These are phyloP conservation scores for Chaetura pelagica DNA, from an alignment of 2,113 vertebrate species.

Conservation along the genomic window DNA sequence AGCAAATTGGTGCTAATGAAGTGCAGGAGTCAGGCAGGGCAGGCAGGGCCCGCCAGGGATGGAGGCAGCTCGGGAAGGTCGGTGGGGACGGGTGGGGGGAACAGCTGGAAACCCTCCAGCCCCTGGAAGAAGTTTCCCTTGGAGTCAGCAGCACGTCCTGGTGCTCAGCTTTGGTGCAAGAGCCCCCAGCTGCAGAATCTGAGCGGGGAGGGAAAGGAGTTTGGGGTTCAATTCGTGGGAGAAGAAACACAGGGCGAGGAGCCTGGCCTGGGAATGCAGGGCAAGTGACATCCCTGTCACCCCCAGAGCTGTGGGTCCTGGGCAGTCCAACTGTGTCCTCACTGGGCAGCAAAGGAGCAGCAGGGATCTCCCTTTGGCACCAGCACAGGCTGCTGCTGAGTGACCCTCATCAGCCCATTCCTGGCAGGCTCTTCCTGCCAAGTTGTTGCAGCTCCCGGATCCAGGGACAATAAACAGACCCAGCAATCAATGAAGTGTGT, in stretches of 20 bases:
- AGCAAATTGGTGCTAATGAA: conserved; percentile 74
- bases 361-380: not conserved
- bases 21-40: conserved; percentile 28
- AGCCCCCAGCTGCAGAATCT: not conserved
- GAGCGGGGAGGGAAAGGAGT: not conserved
- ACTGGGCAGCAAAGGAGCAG: accelerated
- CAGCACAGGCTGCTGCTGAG: not conserved
- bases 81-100: accelerated
- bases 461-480: not conserved
- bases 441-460: not conserved
- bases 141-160: accelerated
- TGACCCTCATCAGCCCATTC: not conserved
- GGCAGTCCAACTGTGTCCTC: accelerated
- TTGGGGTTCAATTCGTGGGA: not conserved
- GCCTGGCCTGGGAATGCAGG: no score
- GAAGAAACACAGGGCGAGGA: accelerated
- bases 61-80: not conserved
- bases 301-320: accelerated
- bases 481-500: not conserved
- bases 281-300: not conserved
- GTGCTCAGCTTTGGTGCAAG: accelerated
- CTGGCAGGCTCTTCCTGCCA: not conserved
- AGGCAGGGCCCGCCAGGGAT: not conserved
- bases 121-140: not conserved
- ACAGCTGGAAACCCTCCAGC: not conserved